Evolutionary conservation across 2,113 vertebrate species (phyloP), one percentile per base, ranked within the genome.

Genomic region (Hippocampus guttulatus): DNA sequence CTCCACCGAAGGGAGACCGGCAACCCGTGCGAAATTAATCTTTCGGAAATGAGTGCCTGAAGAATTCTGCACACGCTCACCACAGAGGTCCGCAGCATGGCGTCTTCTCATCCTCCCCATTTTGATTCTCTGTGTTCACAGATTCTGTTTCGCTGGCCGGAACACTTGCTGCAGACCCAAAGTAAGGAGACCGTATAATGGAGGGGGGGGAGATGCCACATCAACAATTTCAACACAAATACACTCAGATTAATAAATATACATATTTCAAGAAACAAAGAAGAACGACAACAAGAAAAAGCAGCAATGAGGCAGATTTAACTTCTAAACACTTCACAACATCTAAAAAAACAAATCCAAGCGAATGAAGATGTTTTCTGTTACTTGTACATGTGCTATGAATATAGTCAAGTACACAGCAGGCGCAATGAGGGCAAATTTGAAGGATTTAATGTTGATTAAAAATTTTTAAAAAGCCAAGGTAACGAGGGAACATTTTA

Each of bases 131-230:
- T 0, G 96, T 96, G 85, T 96, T 98, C 75, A 97, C 95, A 0
- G 97, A 98, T 65, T 99, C 97, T 0, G 95, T 97, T 87, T 99
- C 97, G 0, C 97, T 98, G 69, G 95, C 94, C 27, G 96, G 97
- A 89, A 95, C 93, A 73, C 96, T 98, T 75, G 95, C 97, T 99
- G 93, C 80, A 67, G 84, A 85, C 71, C 84, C 71, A 92, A 75
- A 93, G 8, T 81, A 71, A 78, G 73, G 67, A 75, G 11, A 74
- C 65, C 51, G 75, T 80, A 1, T 61, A 63, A 60, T 27, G 12
- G 23, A 12, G 12, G 11, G 27, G 30, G 30, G 3, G 15, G 5
- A 27, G 11, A 43, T 43, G 27, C 20, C 30, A 20, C 27, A 61
- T 9, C 38, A 64, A 21, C 38, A 64, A 61, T 5, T 33, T 27